A percentile compares a stretch with the other conserved stretches of the same genome.
Conservation (phyloP, 2,888 invertebrate genomes). For the Theretra japonica region DNA sequence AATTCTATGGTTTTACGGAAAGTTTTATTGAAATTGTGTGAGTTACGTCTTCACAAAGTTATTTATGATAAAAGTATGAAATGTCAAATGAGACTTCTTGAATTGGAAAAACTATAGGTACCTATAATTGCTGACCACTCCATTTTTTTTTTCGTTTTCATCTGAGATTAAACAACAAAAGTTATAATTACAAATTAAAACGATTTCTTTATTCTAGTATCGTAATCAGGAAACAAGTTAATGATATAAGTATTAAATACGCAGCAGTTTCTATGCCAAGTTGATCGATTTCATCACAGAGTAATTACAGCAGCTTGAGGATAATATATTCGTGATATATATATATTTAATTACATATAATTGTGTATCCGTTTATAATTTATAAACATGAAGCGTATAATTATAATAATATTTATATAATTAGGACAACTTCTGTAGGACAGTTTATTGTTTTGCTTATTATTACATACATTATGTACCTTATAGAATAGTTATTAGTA, state of each 20-base stretch:
- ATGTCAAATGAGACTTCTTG: too few relatives aligned
- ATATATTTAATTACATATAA: not conserved
- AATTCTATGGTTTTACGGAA: too few relatives aligned
- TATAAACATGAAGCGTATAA: not conserved
- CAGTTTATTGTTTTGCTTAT: not conserved
- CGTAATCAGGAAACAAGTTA: not conserved
- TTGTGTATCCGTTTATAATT: conserved; percentile 15
- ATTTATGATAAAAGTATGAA: too few relatives aligned
- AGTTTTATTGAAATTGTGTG: too few relatives aligned
- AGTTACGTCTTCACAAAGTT: too few relatives aligned
- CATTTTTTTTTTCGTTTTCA: too few relatives aligned
- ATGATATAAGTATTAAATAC: not conserved
- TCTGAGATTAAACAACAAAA: too few relatives aligned
- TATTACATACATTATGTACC: too few relatives aligned
- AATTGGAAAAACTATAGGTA: too few relatives aligned
- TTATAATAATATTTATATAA: conserved; percentile 3
- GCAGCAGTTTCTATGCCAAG: conserved; percentile 1
- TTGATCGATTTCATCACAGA: conserved; percentile 19
- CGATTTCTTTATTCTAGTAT: too few relatives aligned
- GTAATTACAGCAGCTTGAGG: conserved; percentile 14
- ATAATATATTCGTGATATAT: conserved; percentile 15
- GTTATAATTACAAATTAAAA: not conserved
- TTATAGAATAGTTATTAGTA: too few relatives aligned
- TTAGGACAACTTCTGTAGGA: conserved; percentile 3
- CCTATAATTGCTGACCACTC: too few relatives aligned